Conservation (phyloP, 2,888 invertebrate genomes). For the Molanna angustata region DNA sequence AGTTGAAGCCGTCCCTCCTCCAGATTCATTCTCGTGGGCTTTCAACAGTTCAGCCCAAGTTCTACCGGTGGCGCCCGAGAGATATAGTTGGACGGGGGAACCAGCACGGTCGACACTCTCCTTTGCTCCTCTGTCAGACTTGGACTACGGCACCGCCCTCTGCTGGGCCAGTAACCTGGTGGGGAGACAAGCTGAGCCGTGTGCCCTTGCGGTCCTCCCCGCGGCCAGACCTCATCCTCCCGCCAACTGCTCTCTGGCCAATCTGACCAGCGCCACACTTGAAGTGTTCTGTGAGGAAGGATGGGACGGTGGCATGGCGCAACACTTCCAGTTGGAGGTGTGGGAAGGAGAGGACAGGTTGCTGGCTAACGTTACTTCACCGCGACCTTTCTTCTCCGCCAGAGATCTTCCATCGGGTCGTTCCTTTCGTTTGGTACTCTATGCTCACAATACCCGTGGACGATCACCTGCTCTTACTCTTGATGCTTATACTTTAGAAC, state of each 20-base stretch:
- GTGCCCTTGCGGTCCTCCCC: slow-evolving; percentile 71
- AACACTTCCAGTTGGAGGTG: slow-evolving; percentile 71
- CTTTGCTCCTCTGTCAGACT: slow-evolving; percentile 72
- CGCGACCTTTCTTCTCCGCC: slow-evolving; percentile 72
- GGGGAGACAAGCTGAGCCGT: slow-evolving; percentile 70
- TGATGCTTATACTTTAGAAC: slow-evolving; percentile 66
- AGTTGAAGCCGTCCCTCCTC: slow-evolving; percentile 82
- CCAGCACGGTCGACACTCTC: slow-evolving; percentile 64
- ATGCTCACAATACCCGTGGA: slow-evolving; percentile 81
- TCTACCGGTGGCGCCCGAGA: slow-evolving; percentile 64
- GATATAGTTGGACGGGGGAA: slow-evolving; percentile 52
- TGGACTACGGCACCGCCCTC: slow-evolving; percentile 73
- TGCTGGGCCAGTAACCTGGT: slow-evolving; percentile 73
- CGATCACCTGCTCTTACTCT: slow-evolving; percentile 69
- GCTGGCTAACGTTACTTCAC: slow-evolving; percentile 67
- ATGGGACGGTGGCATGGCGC: slow-evolving; percentile 77
- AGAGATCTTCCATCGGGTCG: slow-evolving; percentile 76
- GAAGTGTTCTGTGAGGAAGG: slow-evolving; percentile 69
- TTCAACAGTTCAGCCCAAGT: slow-evolving; percentile 87
- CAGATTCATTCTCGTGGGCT: slow-evolving; percentile 81
- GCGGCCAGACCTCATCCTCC: slow-evolving; percentile 78
- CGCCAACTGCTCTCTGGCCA: slow-evolving; percentile 71
- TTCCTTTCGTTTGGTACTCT: slow-evolving; percentile 73
- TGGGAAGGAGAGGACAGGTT: slow-evolving; percentile 59
- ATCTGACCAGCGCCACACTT: slow-evolving; percentile 74